Conservation (phyloP, 2,113 vertebrate species). For the Vulpes lagopus region DNA sequence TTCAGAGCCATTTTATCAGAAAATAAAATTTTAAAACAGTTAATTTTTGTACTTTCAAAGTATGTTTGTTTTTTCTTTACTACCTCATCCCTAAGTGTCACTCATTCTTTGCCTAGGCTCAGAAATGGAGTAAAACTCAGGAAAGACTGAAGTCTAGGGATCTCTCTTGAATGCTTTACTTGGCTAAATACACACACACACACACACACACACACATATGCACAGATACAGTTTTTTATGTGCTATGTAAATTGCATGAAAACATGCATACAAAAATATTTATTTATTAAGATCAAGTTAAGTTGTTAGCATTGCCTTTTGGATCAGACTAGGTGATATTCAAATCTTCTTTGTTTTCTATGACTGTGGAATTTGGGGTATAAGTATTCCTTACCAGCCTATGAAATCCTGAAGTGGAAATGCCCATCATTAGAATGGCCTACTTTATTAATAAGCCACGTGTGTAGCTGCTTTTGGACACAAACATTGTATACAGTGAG, state of each 20-base stretch:
- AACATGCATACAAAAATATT: neutral
- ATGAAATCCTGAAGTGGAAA: conserved; percentile 1
- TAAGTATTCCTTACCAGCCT: neutral
- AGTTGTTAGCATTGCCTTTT: neutral
- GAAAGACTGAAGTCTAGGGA: neutral
- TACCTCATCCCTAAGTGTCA: neutral
- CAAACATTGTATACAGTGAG: neutral
- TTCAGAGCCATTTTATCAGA: neutral
- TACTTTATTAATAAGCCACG: neutral
- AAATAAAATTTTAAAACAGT: conserved; percentile 9
- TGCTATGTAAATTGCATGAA: neutral
- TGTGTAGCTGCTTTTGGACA: neutral
- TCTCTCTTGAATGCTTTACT: neutral
- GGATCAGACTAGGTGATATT: neutral
- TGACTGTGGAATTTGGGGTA: neutral
- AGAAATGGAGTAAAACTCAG: neutral
- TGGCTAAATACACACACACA: neutral
- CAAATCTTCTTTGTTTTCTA: neutral
- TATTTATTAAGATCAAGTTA: neutral
- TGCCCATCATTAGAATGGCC: neutral
- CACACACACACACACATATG: neutral
- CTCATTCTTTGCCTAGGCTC: neutral
- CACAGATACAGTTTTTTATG: neutral
- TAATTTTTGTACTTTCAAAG: neutral
- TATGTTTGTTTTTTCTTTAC: conserved; percentile 8